A percentile compares a stretch with the other conserved stretches of the same genome.
Evolutionary conservation across 2,113 vertebrate genomes (phyloP).

Genomic region (Casuarius casuarius): DNA sequence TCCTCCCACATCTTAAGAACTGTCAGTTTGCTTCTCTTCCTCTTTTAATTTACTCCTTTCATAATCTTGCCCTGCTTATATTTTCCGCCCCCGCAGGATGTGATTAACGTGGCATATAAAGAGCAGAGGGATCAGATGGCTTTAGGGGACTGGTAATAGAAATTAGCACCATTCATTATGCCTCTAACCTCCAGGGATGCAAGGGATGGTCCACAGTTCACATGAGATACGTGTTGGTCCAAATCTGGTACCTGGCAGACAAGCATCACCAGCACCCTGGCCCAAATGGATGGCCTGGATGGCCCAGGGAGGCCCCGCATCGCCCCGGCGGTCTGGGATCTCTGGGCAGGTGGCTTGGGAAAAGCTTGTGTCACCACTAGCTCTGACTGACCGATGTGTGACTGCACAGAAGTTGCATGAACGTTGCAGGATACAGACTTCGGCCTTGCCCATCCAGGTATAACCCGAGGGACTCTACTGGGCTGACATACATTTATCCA

Average conservation of each 20-base stretch:
- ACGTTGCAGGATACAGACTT: not conserved
- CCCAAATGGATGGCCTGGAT: not conserved
- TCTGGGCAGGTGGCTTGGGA: not conserved
- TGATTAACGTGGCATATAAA: not conserved
- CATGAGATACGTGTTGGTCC: not conserved
- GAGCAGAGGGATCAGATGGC: not conserved
- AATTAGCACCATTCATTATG: not conserved
- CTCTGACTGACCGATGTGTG: not conserved
- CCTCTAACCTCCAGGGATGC: not conserved
- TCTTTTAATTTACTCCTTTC: constrained; percentile 47
- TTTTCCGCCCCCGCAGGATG: not conserved
- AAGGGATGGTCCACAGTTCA: not conserved
- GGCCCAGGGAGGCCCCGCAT: rapidly evolving
- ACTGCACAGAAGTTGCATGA: not conserved
- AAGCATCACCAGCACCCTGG: not conserved
- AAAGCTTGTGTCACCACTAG: not conserved
- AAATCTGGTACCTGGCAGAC: not conserved
- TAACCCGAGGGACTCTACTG: not conserved
- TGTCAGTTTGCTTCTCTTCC: constrained; percentile 14
- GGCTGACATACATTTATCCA: not conserved
- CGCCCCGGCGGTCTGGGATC: not conserved
- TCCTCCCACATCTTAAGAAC: constrained; percentile 33
- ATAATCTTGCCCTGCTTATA: not conserved
- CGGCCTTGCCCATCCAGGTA: not conserved
- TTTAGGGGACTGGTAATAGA: not conserved